Conservation (phyloP, 2,888 invertebrate genomes). For the Dicyrtoma fusca region DNA sequence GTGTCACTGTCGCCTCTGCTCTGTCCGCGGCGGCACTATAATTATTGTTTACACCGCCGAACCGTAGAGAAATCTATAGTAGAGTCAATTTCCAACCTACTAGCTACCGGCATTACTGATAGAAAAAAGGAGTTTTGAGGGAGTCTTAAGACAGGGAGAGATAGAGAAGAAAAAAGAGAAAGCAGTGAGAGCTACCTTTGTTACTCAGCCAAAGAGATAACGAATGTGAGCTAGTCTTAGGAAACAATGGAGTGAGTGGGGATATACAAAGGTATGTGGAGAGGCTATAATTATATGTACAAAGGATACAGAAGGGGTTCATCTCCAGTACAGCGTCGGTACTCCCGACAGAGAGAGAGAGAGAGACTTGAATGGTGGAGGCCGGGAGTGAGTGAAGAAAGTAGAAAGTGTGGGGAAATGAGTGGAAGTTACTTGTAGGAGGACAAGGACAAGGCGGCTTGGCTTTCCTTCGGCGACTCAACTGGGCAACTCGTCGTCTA, state of each 20-base stretch:
- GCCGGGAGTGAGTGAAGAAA: neutral
- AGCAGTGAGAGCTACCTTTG: slow-evolving; percentile 18
- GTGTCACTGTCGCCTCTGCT: too few species aligned
- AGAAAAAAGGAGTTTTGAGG: neutral
- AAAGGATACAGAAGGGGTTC: neutral
- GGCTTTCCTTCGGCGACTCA: slow-evolving; percentile 11
- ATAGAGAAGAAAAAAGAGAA: neutral
- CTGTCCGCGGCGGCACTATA: too few species aligned
- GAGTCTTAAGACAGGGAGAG: neutral
- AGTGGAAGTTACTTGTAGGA: slow-evolving; percentile 13
- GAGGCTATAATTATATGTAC: neutral
- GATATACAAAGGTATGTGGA: neutral
- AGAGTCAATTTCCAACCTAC: too few species aligned
- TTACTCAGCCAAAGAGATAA: slow-evolving; percentile 21
- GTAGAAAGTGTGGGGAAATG: slow-evolving; percentile 10
- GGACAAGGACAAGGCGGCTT: slow-evolving; percentile 35
- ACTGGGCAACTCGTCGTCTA: neutral
- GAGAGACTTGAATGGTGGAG: neutral
- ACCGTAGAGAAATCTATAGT: too few species aligned
- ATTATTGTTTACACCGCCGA: too few species aligned
- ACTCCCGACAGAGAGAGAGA: slow-evolving; percentile 1
- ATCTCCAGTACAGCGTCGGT: neutral
- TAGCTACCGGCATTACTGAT: neutral
- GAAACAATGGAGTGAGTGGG: slow-evolving; percentile 2
- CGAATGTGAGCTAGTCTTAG: neutral